Base-by-base conservation (phyloP, 1,140 invertebrate genomes). In the Venturia canescens region DNA sequence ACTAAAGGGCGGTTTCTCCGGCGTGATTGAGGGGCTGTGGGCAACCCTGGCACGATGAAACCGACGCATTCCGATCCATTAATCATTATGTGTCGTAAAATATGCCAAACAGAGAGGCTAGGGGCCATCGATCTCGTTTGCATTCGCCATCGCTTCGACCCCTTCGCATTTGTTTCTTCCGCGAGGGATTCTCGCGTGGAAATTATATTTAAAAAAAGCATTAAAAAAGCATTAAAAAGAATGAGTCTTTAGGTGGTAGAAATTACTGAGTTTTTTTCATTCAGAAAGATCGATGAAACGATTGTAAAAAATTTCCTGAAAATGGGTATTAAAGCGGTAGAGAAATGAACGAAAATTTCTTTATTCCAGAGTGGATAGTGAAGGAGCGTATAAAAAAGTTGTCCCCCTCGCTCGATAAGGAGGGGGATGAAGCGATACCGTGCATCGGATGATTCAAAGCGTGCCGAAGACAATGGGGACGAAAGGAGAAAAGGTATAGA, bases 401-500 rank as follows among this genome's bases (percentile, higher is more conserved):
- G 23, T 44, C 38, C 7, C 5, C 11, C 38, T 44, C 7, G 38
- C 11, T 44, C 38, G 7, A 44, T 44, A 44, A 44, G 38, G 11
- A 44, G 38, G 38, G 38, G 23, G 60, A 15, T 23, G 23, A n/a
- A 80, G 84, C 77, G 74, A 84, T 53, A 44, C 80, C 78, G 80
- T 84, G 82, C 66, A 57, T 71, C 63, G 84, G 84, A 85, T 88
- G 88, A 89, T 89, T 87, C 88, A 89, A 88, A 88, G 87, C 82
- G 85, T 83, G 70, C 57, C 79, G 31, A 34, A 84, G 83, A 87
- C 86, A 87, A 87, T 87, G 78, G 53, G 66, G 27, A 21, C 38
- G 50, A 76, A 31, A 76, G 53, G 50, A 29, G 27, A 48, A 48
- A 76, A 29, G 3, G 29, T 38, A 29, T 13, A 21, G 21, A 34